Conservation (phyloP, 2,888 invertebrate genomes). For the Hypena proboscidalis region DNA sequence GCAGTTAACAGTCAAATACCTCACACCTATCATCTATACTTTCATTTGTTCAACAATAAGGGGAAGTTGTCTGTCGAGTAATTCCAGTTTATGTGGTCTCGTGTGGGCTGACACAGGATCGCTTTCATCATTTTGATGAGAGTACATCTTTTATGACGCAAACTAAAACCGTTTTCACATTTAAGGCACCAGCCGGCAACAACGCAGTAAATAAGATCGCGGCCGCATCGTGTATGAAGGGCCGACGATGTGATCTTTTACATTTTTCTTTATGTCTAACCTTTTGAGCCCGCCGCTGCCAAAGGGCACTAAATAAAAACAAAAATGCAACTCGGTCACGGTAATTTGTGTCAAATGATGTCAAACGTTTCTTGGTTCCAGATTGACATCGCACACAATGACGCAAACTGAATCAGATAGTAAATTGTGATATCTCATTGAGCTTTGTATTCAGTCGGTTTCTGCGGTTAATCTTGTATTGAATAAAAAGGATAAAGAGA, state of each 20-base stretch:
- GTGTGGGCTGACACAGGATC: conserved; percentile 51
- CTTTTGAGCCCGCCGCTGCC: conserved; percentile 32
- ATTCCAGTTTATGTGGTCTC: conserved; percentile 46
- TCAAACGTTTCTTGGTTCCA: conserved; percentile 26
- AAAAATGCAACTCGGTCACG: conserved; percentile 35
- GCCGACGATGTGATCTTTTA: conserved; percentile 25
- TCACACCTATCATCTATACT: conserved; percentile 24
- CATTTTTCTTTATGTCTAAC: conserved; percentile 37
- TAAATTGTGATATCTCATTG: conserved; percentile 13
- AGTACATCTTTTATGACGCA: conserved; percentile 40
- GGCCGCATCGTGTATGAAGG: conserved; percentile 21
- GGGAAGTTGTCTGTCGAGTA: conserved; percentile 50
- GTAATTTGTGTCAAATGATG: conserved; percentile 39
- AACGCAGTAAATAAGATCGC: conserved; percentile 25
- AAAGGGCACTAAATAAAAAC: conserved; percentile 38
- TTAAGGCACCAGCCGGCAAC: conserved; percentile 15
- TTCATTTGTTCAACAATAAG: conserved; percentile 41
- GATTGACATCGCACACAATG: conserved; percentile 14
- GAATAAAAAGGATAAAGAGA: conserved; percentile 6
- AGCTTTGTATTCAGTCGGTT: conserved; percentile 15
- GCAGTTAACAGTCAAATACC: conserved; percentile 11
- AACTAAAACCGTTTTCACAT: conserved; percentile 40
- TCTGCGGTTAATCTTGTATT: conserved; percentile 9
- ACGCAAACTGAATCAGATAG: conserved; percentile 13
- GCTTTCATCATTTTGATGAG: conserved; percentile 43